Percentiles rank a stretch among this genome's conserved stretches.
Evolutionary conservation across 1,140 invertebrate genomes (phyloP).

Genomic region (Maconellicoccus hirsutus): DNA sequence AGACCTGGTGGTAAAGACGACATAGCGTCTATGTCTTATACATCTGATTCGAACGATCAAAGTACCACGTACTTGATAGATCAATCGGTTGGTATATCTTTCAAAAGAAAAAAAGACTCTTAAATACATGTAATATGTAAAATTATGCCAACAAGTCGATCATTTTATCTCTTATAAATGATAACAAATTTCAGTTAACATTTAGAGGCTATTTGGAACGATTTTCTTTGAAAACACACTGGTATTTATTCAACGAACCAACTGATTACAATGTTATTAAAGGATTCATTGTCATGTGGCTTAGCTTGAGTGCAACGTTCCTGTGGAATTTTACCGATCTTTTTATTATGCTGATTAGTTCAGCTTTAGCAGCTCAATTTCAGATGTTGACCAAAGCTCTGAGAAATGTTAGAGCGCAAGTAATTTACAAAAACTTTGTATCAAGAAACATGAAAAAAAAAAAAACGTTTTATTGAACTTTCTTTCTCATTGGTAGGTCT

Average conservation of each 20-base stretch:
- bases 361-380: slow-evolving; percentile 29
- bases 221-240: slow-evolving; percentile 33
- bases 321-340: slow-evolving; percentile 55
- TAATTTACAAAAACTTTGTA: slow-evolving; percentile 8
- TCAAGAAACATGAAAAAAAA: too few species aligned
- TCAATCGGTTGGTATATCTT: too few species aligned
- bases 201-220: slow-evolving; percentile 34
- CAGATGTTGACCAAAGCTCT: slow-evolving; percentile 27
- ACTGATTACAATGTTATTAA: slow-evolving; percentile 28
- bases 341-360: slow-evolving; percentile 47
- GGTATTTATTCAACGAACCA: slow-evolving; percentile 28
- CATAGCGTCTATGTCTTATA: slow-evolving; percentile 26
- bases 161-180: neutral
- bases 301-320: slow-evolving; percentile 46
- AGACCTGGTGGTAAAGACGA: slow-evolving; percentile 28
- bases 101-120: too few species aligned
- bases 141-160: too few species aligned
- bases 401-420: slow-evolving; percentile 26
- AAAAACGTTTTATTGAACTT: too few species aligned
- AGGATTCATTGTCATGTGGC: slow-evolving; percentile 30
- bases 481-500: slow-evolving; percentile 24
- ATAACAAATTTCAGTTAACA: slow-evolving; percentile 33
- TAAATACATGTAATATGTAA: too few species aligned
- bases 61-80: slow-evolving; percentile 23
- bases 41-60: slow-evolving; percentile 14